Evolutionary conservation across 2,888 invertebrate species (phyloP).

Genomic region (Hipparchia semele): DNA sequence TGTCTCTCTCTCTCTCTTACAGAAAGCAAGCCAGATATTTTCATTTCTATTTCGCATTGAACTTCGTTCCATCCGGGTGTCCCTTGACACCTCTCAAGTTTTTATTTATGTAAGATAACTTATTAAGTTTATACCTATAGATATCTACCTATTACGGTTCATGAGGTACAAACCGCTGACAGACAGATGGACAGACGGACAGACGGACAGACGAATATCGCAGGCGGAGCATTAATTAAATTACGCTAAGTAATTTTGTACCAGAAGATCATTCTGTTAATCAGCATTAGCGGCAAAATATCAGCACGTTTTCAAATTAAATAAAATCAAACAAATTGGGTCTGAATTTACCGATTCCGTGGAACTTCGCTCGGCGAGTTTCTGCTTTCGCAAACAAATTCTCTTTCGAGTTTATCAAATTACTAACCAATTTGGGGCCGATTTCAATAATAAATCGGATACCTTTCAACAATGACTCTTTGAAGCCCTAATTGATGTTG

Average conservation of each 20-base stretch:
- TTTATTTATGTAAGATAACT: too few species aligned
- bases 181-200: too few species aligned
- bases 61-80: too few species aligned
- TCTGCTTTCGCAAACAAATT: constrained; percentile 33
- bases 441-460: constrained; percentile 34
- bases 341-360: constrained; percentile 28
- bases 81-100: too few species aligned
- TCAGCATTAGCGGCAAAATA: constrained; percentile 3
- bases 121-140: too few species aligned
- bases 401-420: constrained; percentile 34
- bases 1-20: too few species aligned
- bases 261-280: not conserved
- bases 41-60: too few species aligned
- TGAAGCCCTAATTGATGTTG: constrained; percentile 24
- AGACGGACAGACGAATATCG: too few species aligned
- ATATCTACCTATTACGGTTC: too few species aligned
- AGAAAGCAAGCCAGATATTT: too few species aligned
- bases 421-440: constrained; percentile 31
- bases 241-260: not conserved
- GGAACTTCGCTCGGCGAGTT: constrained; percentile 27
- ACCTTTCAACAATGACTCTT: constrained; percentile 29
- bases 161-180: too few species aligned
- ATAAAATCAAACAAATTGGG: constrained; percentile 31
- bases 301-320: constrained; percentile 32
- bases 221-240: not conserved